A percentile compares a stretch with the other conserved stretches of the same genome.
Conservation (phyloP, 2,797 vertebrate genomes). For the Threskiornis aethiopicus region DNA sequence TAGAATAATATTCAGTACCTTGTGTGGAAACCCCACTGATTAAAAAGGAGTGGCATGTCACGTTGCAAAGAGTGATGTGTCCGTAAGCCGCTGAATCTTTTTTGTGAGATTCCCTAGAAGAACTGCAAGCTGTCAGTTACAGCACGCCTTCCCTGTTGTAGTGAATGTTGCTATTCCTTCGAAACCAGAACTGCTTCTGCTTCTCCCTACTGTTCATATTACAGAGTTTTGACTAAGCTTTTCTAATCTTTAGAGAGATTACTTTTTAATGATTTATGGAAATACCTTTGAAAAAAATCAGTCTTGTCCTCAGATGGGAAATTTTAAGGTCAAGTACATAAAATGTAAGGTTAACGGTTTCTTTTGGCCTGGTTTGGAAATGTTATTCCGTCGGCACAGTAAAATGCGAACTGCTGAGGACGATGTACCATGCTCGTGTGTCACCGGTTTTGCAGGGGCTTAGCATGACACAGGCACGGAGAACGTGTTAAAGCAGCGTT, state of each 20-base stretch:
- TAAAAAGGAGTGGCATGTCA: constrained; percentile 14
- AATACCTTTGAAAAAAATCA: background rate
- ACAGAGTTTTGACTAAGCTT: constrained; percentile 66
- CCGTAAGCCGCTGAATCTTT: background rate
- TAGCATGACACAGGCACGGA: background rate
- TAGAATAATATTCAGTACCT: constrained; percentile 7
- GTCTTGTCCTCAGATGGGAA: background rate
- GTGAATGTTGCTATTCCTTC: constrained; percentile 5
- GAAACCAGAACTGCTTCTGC: constrained; percentile 49
- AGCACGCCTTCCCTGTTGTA: background rate
- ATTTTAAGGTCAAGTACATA: background rate
- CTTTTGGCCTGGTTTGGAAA: background rate
- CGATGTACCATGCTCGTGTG: background rate
- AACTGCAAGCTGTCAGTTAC: background rate
- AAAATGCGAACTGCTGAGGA: background rate
- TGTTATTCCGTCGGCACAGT: background rate
- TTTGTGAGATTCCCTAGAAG: background rate
- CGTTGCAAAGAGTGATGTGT: background rate
- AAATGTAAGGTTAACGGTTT: background rate
- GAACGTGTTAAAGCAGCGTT: background rate
- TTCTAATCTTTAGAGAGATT: constrained; percentile 71
- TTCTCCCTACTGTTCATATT: constrained; percentile 37
- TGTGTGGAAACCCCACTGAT: constrained; percentile 38
- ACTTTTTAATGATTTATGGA: constrained; percentile 58
- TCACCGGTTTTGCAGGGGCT: background rate